Percentiles rank a stretch among this genome's conserved stretches.
phyloP scores from a whole-genome alignment of 2,113 vertebrate genomes.

The Meriones unguiculatus region DNA sequence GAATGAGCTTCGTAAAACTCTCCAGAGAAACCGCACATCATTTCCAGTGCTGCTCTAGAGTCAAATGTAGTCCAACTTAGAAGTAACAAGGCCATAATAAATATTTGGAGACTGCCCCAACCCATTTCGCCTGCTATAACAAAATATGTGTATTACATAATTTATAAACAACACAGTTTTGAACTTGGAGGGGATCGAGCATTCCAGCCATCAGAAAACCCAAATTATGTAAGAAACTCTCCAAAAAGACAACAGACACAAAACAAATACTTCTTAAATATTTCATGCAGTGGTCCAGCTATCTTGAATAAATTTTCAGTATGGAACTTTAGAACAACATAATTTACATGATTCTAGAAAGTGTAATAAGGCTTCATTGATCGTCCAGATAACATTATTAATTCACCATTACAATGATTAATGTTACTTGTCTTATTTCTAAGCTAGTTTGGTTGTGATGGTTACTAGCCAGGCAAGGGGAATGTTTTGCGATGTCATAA shows the following conservation, averaged over 20 bases:
- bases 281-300: neutral
- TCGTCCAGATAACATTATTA: constrained; percentile 9
- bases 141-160: neutral
- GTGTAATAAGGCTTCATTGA: constrained; percentile 23
- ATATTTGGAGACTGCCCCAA: neutral
- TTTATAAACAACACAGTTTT: neutral
- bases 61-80: neutral
- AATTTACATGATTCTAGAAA: neutral
- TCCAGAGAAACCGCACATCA: neutral
- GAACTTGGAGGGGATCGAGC: neutral
- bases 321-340: neutral
- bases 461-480: constrained; percentile 18
- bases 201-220: neutral
- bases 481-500: neutral
- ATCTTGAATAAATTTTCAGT: neutral
- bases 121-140: neutral
- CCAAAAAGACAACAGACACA: neutral
- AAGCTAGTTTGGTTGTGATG: constrained; percentile 52
- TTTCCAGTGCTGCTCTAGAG: neutral
- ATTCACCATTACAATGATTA: constrained; percentile 50
- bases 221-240: constrained; percentile 21
- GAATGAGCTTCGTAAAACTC: neutral
- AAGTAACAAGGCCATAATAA: neutral
- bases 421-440: constrained; percentile 4
- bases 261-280: constrained; percentile 24